These are phyloP conservation scores for Myathropa florea DNA, from an alignment of 2,888 invertebrate species.

Conservation along the genomic window DNA sequence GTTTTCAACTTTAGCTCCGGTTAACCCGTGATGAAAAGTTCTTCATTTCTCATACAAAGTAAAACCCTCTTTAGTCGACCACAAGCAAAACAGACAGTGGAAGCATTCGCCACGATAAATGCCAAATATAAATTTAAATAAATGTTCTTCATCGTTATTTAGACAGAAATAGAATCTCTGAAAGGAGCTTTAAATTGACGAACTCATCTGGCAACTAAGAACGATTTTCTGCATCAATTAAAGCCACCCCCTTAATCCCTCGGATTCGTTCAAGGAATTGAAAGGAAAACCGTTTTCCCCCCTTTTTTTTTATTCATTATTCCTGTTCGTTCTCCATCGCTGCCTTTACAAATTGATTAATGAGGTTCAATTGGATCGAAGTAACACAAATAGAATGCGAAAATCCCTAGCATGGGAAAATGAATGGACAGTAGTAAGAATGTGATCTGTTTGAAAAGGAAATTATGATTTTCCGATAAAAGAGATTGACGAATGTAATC, in stretches of 20 bases:
- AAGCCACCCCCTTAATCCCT: constrained; percentile 3
- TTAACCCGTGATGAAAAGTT: constrained; percentile 40
- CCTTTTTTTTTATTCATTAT: background rate
- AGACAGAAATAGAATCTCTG: background rate
- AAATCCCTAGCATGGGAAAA: background rate
- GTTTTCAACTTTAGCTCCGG: constrained; percentile 44
- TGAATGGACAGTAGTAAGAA: background rate
- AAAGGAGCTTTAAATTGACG: constrained; percentile 23
- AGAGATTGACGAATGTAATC: constrained; percentile 29
- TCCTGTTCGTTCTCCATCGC: background rate
- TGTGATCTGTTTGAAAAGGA: constrained; percentile 11
- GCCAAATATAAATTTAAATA: constrained; percentile 23
- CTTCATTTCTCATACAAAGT: constrained; percentile 1
- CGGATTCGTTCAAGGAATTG: background rate
- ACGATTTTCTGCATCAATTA: constrained; percentile 53
- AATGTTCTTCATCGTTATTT: background rate
- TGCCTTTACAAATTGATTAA: constrained; percentile 54
- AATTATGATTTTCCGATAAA: constrained; percentile 36
- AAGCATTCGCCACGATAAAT: constrained; percentile 2
- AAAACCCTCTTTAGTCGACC: constrained; percentile 21
- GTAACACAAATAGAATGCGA: constrained; percentile 38
- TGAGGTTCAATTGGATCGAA: constrained; percentile 48
- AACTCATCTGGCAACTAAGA: constrained; percentile 17
- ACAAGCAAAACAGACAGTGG: constrained; percentile 5
- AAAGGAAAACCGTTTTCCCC: background rate